Conservation (phyloP, 2,888 invertebrate genomes). For the Erpobdella octoculata region DNA sequence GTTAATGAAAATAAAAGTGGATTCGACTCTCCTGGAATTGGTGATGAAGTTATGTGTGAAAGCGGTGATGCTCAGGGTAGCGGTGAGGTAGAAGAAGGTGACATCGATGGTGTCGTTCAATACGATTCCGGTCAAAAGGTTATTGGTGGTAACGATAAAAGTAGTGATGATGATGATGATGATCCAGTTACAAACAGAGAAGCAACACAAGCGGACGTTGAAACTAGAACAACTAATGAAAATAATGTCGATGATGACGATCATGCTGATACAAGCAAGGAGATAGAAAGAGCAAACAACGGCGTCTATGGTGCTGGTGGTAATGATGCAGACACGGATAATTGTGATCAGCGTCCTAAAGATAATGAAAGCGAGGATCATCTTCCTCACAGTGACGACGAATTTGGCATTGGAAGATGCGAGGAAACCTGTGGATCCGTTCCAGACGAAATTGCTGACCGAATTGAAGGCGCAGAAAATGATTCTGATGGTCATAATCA, state of each 20-base stretch:
- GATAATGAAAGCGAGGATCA: too few relatives aligned
- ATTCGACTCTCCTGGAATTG: too few relatives aligned
- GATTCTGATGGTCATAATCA: neutral
- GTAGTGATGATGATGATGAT: conserved; percentile 1
- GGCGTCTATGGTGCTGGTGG: neutral
- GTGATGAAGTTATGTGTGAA: too few relatives aligned
- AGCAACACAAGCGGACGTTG: neutral
- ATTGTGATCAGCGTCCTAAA: too few relatives aligned
- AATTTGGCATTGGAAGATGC: too few relatives aligned
- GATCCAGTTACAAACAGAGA: neutral
- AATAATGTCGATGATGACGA: neutral
- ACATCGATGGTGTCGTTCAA: neutral
- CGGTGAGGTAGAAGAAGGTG: too few relatives aligned
- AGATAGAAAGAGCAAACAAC: neutral
- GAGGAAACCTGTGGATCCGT: too few relatives aligned
- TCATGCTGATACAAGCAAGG: neutral
- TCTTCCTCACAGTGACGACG: too few relatives aligned
- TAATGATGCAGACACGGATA: neutral
- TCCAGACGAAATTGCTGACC: neutral
- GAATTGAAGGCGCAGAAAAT: neutral
- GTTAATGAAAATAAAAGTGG: too few relatives aligned
- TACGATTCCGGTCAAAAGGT: neutral
- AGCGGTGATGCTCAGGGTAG: too few relatives aligned
- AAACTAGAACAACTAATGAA: neutral
- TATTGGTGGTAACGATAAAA: neutral